Evolutionary conservation across 2,888 invertebrate genomes (phyloP), one percentile per base, ranked within the genome.

Genomic region (Mythimna ferrago): DNA sequence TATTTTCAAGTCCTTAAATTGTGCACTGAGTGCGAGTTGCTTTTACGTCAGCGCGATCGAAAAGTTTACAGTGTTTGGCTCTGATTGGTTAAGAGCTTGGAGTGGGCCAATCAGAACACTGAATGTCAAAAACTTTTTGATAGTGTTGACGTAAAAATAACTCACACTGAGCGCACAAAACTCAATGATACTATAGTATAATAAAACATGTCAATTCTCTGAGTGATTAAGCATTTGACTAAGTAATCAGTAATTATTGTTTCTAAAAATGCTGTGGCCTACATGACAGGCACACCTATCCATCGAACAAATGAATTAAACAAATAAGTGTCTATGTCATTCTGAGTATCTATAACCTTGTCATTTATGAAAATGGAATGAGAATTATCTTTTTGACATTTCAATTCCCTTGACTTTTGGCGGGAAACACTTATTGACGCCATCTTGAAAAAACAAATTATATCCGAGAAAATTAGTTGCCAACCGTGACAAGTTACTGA

Each of bases 301-400:
- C 2, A 38, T 61, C 32, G 19, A 64, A 44, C 38, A 58, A 74
- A 77, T 57, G n/a, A 53, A 44, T 19, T 53, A 72, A 78, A 41
- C 58, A 72, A 78, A 60, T 21, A 73, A 71, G 56, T 44, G 7
- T 7, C 19, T 19, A 56, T 14, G 26, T 11, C 71, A 78, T 53
- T 44, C 48, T 61, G 44, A 62, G 60, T 57, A 7, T 54, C 54
- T 32, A 57, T 32, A 38, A 54, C 63, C 60, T 64, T 72, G 66
- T 70, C 71, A 82, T 76, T 72, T 69, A 67, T 58, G 72, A 69
- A 76, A 71, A 76, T 71, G 66, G 75, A 78, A 82, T 62, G 60
- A 60, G 75, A 66, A 65, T 78, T 56, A 79, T 57, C 62, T 44
- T 65, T 56, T 69, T 87, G 89, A 84, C 85, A 85, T 88, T 89